Evolutionary conservation across 2,888 invertebrate species (phyloP), one percentile per base, ranked within the genome.

Genomic region (Adelphocoris suturalis): DNA sequence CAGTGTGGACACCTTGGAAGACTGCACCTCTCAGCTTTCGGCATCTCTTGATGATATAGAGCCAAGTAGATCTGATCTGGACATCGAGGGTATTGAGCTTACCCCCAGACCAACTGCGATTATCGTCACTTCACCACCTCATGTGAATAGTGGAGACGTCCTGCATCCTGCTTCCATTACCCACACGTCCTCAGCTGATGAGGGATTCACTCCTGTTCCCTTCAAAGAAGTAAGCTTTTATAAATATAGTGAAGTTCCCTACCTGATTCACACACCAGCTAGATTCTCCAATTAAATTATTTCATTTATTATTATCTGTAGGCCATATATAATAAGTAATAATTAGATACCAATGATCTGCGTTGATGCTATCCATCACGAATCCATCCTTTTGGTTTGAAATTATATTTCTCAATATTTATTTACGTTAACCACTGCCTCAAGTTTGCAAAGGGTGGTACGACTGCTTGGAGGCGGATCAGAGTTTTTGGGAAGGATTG

Each of bases 61-160:
- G 4, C 55, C 55, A n/a, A 85, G 90, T 52, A 19, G 90, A 14
- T 76, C 75, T 9, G 90, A 90, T 55, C 52, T 85, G 23, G 90
- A 90, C 46, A 80, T 78, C 7, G 90, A 86, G 48, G 90, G 90
- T 19, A 80, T 90, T 28, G 90, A 90, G 76, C 46, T 90, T 11
- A 90, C 90, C n/a, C 90, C 90, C 0, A 19, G 90, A 37, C 90
- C 90, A 13, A 85, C 85, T 46, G 90, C 90, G 7, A 82, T 90
- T n/a, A 90, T 90, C 7, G 85, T 90, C 16, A 90, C 81, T 12
- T 85, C 84, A 0, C 88, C 88, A 13, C 88, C 88, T 28, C 88
- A 88, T 28, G 47, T 14, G 48, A 52, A 55, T 14, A 19, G 19
- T 3, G 9, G 23, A 2, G 23, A 5, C 27, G 27, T 37, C 28